These are phyloP conservation scores for Allygus modestus DNA, from an alignment of 2,888 invertebrate genomes.

Conservation along the genomic window DNA sequence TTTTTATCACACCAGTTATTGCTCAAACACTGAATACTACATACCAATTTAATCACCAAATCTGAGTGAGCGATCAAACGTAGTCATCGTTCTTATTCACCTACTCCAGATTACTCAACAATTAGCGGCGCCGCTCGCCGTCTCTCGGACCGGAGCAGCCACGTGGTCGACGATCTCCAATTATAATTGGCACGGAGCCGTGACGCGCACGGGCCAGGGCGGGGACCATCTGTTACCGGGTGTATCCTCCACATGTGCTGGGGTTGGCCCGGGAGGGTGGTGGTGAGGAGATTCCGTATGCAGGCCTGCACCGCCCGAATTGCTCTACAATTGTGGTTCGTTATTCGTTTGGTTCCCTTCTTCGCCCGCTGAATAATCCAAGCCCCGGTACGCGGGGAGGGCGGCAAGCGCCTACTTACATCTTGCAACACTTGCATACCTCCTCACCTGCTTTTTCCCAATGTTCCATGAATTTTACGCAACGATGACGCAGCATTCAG, in stretches of 20 bases:
- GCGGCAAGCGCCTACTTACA: slow-evolving; percentile 21
- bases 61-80: too few species aligned
- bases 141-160: neutral
- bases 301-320: slow-evolving; percentile 30
- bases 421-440: neutral
- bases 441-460: neutral
- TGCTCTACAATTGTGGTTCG: slow-evolving; percentile 47
- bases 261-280: neutral
- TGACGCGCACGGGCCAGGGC: neutral
- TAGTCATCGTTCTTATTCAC: neutral
- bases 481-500: too few species aligned
- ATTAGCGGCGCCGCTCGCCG: neutral
- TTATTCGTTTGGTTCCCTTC: neutral
- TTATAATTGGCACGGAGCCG: neutral
- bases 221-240: slow-evolving; percentile 4
- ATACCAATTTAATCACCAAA: too few species aligned
- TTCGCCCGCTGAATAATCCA: slow-evolving; percentile 31
- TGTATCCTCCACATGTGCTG: neutral
- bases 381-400: slow-evolving; percentile 30
- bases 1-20: too few species aligned
- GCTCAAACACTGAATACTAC: too few species aligned
- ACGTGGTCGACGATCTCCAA: neutral
- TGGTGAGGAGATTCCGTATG: slow-evolving; percentile 9
- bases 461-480: too few species aligned
- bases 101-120: neutral